Base-by-base conservation (phyloP, 2,888 invertebrate species). In the Dorcus parallelipipedus region DNA sequence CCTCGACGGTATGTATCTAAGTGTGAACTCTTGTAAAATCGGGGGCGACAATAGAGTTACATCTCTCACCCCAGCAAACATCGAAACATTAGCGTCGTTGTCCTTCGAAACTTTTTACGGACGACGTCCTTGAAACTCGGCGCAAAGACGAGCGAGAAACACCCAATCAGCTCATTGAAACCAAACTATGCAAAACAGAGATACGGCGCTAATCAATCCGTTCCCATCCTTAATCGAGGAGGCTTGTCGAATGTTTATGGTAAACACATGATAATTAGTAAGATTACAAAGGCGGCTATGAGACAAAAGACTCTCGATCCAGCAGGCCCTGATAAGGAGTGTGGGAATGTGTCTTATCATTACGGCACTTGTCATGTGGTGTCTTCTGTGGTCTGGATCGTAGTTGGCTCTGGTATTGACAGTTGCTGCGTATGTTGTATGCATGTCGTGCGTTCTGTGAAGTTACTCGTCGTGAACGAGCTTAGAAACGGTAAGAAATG, bases 321-420 rank as follows among this genome's bases (percentile, higher is more conserved):
- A 49, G 20, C 60, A 57, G 55, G 54, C 61, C 61, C 48, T 59
- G 66, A 66, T 66, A 66, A 63, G 43, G 50, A 64, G 60, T 64
- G 67, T 67, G 67, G 66, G 67, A 67, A 67, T 61, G 59, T 40
- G 45, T 54, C 59, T 67, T 65, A 67, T 67, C 67, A 64, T 20
- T 23, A 53, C 49, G 56, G 58, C 63, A 65, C 66, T 67, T 67
- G 67, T 67, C 67, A 65, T 67, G 60, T 66, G 63, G 64, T 67
- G 66, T 66, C 67, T 66, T 66, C 67, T 64, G 62, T 58, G 64
- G 59, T 56, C 56, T 56, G 56, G 51, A 51, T 40, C 56, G 42
- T 50, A 43, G 49, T 39, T 33, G 49, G 45, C 50, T 33, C 47
- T 38, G 47, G 39, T 39, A 48, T 54, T 49, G 56, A 49, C 56